Conservation (phyloP, 2,888 invertebrate genomes). For the Acanthococcus lagerstroemiae region DNA sequence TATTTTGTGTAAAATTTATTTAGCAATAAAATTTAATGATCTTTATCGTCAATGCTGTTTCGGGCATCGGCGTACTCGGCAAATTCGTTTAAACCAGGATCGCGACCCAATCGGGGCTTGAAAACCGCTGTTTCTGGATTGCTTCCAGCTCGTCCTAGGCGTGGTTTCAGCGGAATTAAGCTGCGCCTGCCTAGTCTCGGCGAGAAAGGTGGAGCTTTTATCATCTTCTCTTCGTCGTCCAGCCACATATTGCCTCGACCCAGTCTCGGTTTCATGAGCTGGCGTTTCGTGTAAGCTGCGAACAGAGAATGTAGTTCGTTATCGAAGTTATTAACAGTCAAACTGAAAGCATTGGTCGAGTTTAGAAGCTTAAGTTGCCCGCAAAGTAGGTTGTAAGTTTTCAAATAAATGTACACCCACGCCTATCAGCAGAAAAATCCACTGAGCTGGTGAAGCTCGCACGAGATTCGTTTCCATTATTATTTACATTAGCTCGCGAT, state of each 20-base stretch:
- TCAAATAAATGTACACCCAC: no score
- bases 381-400: no score
- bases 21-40: conserved; percentile 1
- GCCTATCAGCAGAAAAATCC: no score
- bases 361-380: no score
- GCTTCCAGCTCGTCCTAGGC: conserved; percentile 19
- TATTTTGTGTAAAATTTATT: neutral
- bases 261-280: conserved; percentile 11
- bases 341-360: no score
- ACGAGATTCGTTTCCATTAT: no score
- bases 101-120: conserved; percentile 22
- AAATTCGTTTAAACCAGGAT: conserved; percentile 23
- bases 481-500: no score
- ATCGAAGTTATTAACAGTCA: no score
- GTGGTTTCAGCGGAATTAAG: conserved; percentile 19
- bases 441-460: no score
- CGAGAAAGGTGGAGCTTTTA: conserved; percentile 37
- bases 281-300: no score
- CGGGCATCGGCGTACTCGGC: conserved; percentile 6
- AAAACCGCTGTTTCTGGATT: conserved; percentile 18
- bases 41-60: conserved; percentile 11
- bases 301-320: no score
- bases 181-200: conserved; percentile 37
- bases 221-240: conserved; percentile 27
- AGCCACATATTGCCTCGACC: conserved; percentile 21